Evolutionary conservation across 2,888 invertebrate species (phyloP).

Genomic region (Dryadula phaetusa): DNA sequence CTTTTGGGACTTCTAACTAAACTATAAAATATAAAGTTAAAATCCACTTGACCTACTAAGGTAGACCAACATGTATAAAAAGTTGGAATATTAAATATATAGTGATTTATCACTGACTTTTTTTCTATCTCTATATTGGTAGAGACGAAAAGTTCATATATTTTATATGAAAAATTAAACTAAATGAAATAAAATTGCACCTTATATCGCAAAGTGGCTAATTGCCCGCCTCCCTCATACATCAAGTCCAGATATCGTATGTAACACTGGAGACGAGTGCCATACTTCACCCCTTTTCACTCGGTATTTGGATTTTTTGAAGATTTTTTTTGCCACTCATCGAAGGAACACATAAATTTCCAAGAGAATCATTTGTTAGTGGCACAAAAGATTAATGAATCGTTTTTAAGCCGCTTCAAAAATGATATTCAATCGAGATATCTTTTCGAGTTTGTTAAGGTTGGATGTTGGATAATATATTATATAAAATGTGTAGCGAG

Average conservation of each 20-base stretch:
- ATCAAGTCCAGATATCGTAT: conserved; percentile 29
- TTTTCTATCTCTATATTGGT: no score
- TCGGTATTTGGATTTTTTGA: conserved; percentile 37
- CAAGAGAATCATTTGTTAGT: conserved; percentile 42
- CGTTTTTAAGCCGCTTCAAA: conserved; percentile 26
- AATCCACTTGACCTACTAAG: no score
- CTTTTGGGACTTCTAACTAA: no score
- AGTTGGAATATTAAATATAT: no score
- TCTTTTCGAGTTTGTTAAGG: conserved; percentile 8
- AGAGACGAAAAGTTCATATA: no score
- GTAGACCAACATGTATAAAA: no score
- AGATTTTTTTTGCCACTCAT: conserved; percentile 40
- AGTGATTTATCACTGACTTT: no score
- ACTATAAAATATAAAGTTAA: no score
- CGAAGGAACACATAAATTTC: conserved; percentile 40
- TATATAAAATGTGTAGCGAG: not conserved
- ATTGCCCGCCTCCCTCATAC: conserved; percentile 22
- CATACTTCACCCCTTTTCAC: conserved; percentile 32
- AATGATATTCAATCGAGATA: conserved; percentile 20
- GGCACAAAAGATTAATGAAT: conserved; percentile 36
- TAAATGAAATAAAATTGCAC: conserved; percentile 3
- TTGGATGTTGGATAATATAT: conserved; percentile 9
- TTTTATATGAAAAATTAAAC: not conserved
- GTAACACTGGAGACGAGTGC: conserved; percentile 38
- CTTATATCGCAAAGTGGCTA: conserved; percentile 7